Conservation (phyloP, 2,888 invertebrate genomes). For the Ophion slaviceki region DNA sequence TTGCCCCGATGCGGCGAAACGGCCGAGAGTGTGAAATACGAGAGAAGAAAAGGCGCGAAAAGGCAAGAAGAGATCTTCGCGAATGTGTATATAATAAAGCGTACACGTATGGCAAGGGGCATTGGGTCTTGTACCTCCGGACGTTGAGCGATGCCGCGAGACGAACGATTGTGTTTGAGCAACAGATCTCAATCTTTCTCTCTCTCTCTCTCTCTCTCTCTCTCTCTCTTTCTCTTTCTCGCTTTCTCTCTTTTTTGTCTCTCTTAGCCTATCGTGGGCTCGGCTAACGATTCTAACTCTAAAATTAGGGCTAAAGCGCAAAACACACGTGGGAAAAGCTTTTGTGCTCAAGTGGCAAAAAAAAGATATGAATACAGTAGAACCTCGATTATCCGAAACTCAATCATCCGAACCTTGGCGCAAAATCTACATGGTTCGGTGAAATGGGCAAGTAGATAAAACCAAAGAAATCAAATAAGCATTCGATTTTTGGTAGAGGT, state of each 20-base stretch:
- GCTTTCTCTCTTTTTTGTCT: too few species aligned
- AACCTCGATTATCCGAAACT: background rate
- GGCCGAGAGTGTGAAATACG: constrained; percentile 41
- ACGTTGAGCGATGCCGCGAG: constrained; percentile 82
- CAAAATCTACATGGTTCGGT: too few species aligned
- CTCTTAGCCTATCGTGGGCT: constrained; percentile 69
- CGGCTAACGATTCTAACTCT: constrained; percentile 71
- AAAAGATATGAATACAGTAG: constrained; percentile 4
- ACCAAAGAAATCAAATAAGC: too few species aligned
- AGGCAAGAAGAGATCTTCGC: background rate
- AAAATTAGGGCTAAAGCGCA: constrained; percentile 74
- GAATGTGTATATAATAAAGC: background rate
- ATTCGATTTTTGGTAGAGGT: too few species aligned
- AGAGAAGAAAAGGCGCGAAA: background rate
- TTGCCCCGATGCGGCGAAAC: constrained; percentile 36
- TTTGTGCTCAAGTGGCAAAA: constrained; percentile 21
- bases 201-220: too few species aligned
- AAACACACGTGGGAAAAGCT: constrained; percentile 8
- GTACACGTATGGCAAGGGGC: constrained; percentile 17
- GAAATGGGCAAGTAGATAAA: too few species aligned
- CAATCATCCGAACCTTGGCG: too few species aligned
- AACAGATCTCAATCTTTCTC: constrained; percentile 64
- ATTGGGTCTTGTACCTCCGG: constrained; percentile 79
- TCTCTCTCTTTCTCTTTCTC: background rate
- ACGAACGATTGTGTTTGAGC: constrained; percentile 81